A percentile compares a stretch with the other conserved stretches of the same genome.
These are phyloP conservation scores for Cercopithecus diana DNA, from an alignment of 2,797 vertebrate genomes.

Conservation along the genomic window DNA sequence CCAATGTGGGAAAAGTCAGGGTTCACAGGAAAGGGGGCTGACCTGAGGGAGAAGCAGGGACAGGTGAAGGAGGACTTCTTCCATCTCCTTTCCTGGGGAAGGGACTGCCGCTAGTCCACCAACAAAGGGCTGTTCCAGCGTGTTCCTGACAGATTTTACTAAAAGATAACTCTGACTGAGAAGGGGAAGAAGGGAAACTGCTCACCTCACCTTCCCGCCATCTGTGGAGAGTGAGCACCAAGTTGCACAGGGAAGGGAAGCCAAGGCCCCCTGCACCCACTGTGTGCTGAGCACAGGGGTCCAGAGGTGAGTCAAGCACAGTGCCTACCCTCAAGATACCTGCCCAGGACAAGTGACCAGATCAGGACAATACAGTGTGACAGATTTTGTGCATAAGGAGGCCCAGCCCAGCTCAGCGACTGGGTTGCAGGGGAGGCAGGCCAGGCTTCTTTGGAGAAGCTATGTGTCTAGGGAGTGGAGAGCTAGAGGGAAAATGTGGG, in stretches of 20 bases:
- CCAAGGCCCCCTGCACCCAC: background rate
- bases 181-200: background rate
- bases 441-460: background rate
- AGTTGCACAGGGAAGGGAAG: background rate
- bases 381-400: background rate
- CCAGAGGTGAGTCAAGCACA: background rate
- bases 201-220: background rate
- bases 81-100: background rate
- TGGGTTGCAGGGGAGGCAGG: background rate
- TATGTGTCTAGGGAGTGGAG: background rate
- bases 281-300: background rate
- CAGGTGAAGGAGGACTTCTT: background rate
- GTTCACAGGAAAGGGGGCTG: background rate
- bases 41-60: background rate
- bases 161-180: background rate
- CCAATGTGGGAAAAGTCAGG: background rate
- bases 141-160: background rate
- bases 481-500: background rate
- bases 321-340: background rate
- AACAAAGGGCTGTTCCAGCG: background rate
- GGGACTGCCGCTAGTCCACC: background rate
- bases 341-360: background rate
- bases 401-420: background rate
- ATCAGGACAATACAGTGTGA: background rate
- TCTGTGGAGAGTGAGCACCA: background rate